phyloP scores from a whole-genome alignment of 30 jellyfish, hydroid and myxozoan species.

The Catostylus mosaicus region DNA sequence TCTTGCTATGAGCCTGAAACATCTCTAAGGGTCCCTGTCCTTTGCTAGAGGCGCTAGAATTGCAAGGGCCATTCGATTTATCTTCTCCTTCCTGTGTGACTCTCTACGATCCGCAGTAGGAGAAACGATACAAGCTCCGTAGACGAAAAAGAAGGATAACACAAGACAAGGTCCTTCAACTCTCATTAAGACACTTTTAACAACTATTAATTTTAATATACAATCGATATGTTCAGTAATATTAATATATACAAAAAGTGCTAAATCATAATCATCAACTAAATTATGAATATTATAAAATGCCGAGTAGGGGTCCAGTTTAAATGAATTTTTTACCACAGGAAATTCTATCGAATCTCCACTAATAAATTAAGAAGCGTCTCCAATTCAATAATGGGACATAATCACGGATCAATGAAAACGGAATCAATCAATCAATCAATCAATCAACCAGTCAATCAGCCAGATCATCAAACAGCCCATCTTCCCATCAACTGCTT shows the following conservation, averaged over 20 bases:
- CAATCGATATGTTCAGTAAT: constrained; percentile 20
- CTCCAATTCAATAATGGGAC: too few relatives aligned
- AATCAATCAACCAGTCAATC: too few relatives aligned
- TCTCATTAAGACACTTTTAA: constrained; percentile 3
- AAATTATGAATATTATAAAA: too few relatives aligned
- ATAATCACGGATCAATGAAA: too few relatives aligned
- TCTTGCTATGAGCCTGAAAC: too few relatives aligned
- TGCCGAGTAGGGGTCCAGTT: background rate
- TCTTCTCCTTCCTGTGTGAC: too few relatives aligned
- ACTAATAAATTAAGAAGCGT: too few relatives aligned
- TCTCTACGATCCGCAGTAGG: background rate
- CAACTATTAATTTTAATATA: constrained; percentile 37
- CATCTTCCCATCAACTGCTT: too few relatives aligned
- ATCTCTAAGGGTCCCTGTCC: too few relatives aligned
- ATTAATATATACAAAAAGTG: constrained; percentile 30
- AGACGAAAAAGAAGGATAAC: background rate
- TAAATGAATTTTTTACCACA: background rate
- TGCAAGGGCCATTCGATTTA: too few relatives aligned
- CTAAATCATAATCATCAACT: constrained; percentile 10
- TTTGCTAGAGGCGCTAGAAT: too few relatives aligned
- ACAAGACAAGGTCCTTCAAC: background rate
- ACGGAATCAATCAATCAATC: background rate
- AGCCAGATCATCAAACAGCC: background rate
- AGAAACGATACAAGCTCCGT: background rate
- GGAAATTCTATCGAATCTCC: background rate